phyloP scores from a whole-genome alignment of 2,797 vertebrate species.

The Coregonus sp. region DNA sequence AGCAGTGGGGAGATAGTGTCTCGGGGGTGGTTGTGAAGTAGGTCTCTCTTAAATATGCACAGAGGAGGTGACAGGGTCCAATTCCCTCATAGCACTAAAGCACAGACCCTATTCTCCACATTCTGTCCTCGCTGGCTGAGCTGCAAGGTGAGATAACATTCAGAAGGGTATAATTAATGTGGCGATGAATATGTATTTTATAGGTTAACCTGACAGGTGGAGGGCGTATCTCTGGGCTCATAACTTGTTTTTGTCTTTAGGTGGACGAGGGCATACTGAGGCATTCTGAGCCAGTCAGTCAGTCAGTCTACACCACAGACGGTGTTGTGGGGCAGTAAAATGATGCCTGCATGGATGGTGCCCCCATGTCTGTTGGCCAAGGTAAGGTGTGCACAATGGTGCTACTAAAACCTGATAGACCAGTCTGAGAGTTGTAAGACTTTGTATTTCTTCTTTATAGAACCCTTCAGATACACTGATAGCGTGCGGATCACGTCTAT shows the following conservation, averaged over 20 bases:
- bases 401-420: neutral
- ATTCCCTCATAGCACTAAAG: constrained; percentile 21
- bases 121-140: neutral
- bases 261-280: constrained; percentile 21
- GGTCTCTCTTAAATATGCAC: constrained; percentile 57
- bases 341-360: neutral
- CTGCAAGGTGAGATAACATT: constrained; percentile 7
- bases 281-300: neutral
- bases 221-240: constrained; percentile 6
- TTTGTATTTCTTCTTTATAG: neutral
- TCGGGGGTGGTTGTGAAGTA: constrained; percentile 32
- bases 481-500: too few species aligned
- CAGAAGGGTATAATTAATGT: neutral
- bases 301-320: neutral
- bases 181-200: constrained; percentile 3
- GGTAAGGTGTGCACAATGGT: neutral
- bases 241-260: neutral
- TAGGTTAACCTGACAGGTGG: neutral
- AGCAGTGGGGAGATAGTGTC: neutral
- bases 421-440: neutral
- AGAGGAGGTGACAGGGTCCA: constrained; percentile 45
- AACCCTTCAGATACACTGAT: neutral
- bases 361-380: neutral
- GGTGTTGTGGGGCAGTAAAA: neutral
- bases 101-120: constrained; percentile 4